Base-by-base conservation (phyloP, 2,113 vertebrate genomes). In the Ploceus nigricollis region DNA sequence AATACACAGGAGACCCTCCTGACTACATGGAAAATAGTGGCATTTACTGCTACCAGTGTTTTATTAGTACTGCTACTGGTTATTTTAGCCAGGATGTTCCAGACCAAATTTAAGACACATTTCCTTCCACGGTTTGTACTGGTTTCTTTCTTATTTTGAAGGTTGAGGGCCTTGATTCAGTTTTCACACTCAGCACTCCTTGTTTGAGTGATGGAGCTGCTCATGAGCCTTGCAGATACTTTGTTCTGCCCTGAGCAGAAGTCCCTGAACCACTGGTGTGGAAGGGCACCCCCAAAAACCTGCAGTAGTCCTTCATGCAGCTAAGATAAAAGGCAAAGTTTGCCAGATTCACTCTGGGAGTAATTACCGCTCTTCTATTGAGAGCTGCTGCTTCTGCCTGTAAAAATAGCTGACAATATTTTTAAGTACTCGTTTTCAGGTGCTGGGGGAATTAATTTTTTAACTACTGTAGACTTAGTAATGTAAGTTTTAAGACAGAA, bases 1-100 rank as follows among this genome's bases (percentile, higher is more conserved):
- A 96, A 97, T 91, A 97, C 98, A 44, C 98, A 98, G 19, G 98
- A 98, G 87, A 98, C 98, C 60, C 98, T 99, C 71, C 97, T 99
- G 93, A 98, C 98, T 20, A 98, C 98, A 5, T 99, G 99, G 99
- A 99, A 98, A 95, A 98, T 99, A 58, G 98, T 99, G 94, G 98
- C 98, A 0, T 98, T 98, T 96, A 99, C 99, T 5, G 98, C 99
- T 12, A 98, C 98, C 96, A 98, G 98, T 1, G 98, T 99, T 79
- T 97, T 99, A 85, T 97, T 99, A 60, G 98, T 97, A 65, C 95
- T 99, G 79, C 97, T 99, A 20, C 94, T 99, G 15, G 98, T 99
- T 93, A 98, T 99, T 94, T 97, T 98, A 87, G 98, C 98, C 95
- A 98, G 98, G 93, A 98, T 98, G 96, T 98, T 98, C 96, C 98